Evolutionary conservation across 2,113 vertebrate species (phyloP).

Genomic region (Calypte anna): DNA sequence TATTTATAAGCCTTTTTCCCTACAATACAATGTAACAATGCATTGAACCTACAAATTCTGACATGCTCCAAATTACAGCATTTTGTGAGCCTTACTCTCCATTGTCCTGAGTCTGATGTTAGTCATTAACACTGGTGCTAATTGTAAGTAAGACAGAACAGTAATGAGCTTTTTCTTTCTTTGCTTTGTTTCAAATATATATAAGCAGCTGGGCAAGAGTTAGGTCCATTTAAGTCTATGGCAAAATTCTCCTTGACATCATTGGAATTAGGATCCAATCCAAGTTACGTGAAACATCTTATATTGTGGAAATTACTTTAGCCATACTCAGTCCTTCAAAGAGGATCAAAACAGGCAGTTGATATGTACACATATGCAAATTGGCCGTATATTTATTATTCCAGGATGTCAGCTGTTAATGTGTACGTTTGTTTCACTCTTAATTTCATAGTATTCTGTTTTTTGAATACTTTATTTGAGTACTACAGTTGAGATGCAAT

Average conservation of each 20-base stretch:
- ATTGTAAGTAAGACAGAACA: neutral
- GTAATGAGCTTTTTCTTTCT: neutral
- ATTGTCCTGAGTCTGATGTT: neutral
- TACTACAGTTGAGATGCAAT: neutral
- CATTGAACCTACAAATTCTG: neutral
- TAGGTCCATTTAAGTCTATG: neutral
- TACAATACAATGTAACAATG: neutral
- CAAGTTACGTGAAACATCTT: neutral
- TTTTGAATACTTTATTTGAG: neutral
- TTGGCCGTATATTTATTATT: neutral
- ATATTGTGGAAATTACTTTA: neutral
- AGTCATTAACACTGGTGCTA: neutral
- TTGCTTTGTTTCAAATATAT: neutral
- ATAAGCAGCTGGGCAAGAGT: neutral
- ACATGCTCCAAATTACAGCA: neutral
- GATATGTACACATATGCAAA: neutral
- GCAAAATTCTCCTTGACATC: neutral
- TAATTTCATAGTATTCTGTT: neutral
- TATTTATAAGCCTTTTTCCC: neutral
- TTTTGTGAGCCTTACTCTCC: neutral
- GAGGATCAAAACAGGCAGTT: neutral
- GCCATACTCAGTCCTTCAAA: neutral
- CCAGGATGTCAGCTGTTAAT: neutral
- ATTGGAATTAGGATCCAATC: neutral
- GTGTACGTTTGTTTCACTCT: neutral